These are phyloP conservation scores for Adrianichthys oophorus DNA, from an alignment of 2,797 vertebrate genomes.

Conservation along the genomic window DNA sequence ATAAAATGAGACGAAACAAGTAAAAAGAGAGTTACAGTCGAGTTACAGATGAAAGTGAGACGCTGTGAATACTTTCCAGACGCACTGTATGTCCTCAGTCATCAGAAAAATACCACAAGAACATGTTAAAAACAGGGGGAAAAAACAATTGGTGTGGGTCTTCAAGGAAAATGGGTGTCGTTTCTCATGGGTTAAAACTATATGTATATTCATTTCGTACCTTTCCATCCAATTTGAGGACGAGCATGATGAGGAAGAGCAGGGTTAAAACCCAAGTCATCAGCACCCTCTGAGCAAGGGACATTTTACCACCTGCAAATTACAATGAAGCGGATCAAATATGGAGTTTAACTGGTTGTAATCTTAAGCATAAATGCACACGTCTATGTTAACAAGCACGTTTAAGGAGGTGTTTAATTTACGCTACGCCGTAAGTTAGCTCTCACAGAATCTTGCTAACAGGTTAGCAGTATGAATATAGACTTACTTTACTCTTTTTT, in stretches of 20 bases:
- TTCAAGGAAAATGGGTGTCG: too few relatives aligned
- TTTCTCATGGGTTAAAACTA: too few relatives aligned
- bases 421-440: constrained; percentile 41
- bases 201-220: constrained; percentile 14
- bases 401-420: not conserved
- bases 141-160: too few relatives aligned
- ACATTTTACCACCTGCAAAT: constrained; percentile 85
- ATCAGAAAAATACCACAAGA: too few relatives aligned
- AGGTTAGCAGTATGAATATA: not conserved
- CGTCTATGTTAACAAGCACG: not conserved
- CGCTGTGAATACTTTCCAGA: too few relatives aligned
- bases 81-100: too few relatives aligned
- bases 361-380: not conserved
- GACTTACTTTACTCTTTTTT: constrained; percentile 36
- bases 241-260: constrained; percentile 94
- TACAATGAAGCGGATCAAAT: constrained; percentile 8
- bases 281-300: constrained; percentile 94
- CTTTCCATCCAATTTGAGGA: constrained; percentile 95
- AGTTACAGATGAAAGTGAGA: too few relatives aligned
- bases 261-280: constrained; percentile 95
- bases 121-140: too few relatives aligned
- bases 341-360: not conserved
- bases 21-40: too few relatives aligned
- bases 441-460: constrained; percentile 31
- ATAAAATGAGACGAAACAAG: too few relatives aligned